Conservation (phyloP, 2,797 vertebrate genomes). For the Hylomyscus alleni region DNA sequence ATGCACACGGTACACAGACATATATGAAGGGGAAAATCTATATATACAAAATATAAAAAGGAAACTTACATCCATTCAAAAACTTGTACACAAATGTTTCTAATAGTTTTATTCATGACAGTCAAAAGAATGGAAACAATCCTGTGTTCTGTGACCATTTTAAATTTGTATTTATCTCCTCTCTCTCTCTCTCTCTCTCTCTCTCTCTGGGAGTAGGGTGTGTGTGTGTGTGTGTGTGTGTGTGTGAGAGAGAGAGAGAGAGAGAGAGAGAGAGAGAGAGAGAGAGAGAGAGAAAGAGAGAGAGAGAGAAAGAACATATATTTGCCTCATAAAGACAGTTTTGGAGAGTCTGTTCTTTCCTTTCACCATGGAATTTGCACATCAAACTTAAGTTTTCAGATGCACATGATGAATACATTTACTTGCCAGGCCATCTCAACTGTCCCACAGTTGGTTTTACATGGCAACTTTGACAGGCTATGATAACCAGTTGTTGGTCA, state of each 20-base stretch:
- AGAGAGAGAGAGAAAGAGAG: too few species aligned
- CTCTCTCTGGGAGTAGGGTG: too few species aligned
- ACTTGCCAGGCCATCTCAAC: neutral
- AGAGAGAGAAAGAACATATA: neutral
- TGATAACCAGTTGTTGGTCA: conserved; percentile 38
- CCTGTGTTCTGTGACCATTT: neutral
- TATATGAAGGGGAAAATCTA: neutral
- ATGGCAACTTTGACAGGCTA: conserved; percentile 1
- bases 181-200: neutral
- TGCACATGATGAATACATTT: neutral
- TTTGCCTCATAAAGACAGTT: neutral
- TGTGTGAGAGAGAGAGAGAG: too few species aligned
- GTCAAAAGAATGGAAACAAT: conserved; percentile 9
- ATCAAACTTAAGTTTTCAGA: neutral
- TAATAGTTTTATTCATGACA: conserved; percentile 46
- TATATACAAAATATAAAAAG: neutral
- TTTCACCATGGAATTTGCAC: neutral
- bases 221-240: neutral
- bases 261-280: too few species aligned
- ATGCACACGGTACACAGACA: neutral
- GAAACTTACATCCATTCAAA: neutral
- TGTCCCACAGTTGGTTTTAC: conserved; percentile 11
- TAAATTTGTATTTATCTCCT: neutral
- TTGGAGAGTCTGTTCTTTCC: neutral
- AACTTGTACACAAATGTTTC: conserved; percentile 15